Evolutionary conservation across 1,140 invertebrate genomes (phyloP).

Genomic region (Lepidotrigona ventralis): DNA sequence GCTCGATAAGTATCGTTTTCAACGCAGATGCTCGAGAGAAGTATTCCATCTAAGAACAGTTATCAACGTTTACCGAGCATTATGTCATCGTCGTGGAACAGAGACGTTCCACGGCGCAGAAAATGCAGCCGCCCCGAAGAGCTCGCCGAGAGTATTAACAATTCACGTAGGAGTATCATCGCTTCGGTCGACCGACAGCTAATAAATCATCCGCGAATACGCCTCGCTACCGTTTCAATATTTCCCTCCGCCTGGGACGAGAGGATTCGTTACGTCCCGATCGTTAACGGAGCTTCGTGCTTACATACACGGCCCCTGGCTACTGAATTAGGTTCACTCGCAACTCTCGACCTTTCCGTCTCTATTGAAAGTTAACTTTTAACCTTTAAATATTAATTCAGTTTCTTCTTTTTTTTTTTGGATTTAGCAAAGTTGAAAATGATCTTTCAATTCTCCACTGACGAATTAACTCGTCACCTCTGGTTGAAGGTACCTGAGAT

Average conservation of each 20-base stretch:
- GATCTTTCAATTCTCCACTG: too few species aligned
- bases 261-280: neutral
- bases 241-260: neutral
- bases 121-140: neutral
- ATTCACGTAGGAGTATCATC: neutral
- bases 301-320: neutral
- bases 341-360: too few species aligned
- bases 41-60: neutral
- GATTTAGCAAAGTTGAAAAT: too few species aligned
- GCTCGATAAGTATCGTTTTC: neutral
- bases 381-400: too few species aligned
- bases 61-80: neutral
- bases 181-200: neutral
- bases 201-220: constrained; percentile 9
- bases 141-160: neutral
- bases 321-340: too few species aligned
- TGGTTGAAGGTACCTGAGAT: too few species aligned
- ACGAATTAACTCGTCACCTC: too few species aligned
- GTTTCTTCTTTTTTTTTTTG: too few species aligned
- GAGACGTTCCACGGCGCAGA: neutral
- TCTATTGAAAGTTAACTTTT: too few species aligned
- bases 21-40: neutral
- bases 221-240: neutral
- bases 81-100: neutral
- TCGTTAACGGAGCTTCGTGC: neutral